Base-by-base conservation (phyloP, 1,140 invertebrate genomes). In the Euschistus heros region DNA sequence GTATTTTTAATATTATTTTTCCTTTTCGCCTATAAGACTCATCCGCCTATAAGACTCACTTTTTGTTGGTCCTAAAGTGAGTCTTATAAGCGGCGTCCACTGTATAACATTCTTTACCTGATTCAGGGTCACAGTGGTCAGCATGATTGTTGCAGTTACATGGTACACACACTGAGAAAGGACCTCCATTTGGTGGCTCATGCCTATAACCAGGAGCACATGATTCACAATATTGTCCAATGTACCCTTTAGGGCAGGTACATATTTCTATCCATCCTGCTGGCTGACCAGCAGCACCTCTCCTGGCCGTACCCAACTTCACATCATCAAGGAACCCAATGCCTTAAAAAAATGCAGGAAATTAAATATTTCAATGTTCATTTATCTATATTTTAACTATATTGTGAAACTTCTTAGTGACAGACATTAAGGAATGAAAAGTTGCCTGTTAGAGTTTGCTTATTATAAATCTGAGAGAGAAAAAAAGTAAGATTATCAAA, bases 141-240 rank as follows among this genome's bases (percentile, higher is more conserved):
- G 95, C 94, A 74, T 99, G 96, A 2, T 86, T 86, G 70, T 98
- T 93, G 74, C 97, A 99, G 70, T 95, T 89, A 75, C 97, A 99
- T 52, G 91, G 89, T 22, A 98, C 88, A 75, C 97, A 99, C 2
- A 84, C 82, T 55, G 92, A 89, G 73, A 96, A 96, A 0, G 92
- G 88, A 14, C 94, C 94, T 10, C 93, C 93, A 68, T 87, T 86
- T 0, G 91, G 84, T 0, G 92, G 90, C 68, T 91, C 88, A 70
- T 97, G 92, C 46, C 93, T 85, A 71, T 86, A 99, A 0, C 94
- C 94, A 0, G 93, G 89, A 0, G 89, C 89, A 74, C 97, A 99
- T 0, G 93, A 94, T 77, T 99, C 96, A 73, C 97, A 99, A 76
- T 92, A 97, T 76, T 98, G 93, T 0, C 96, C 88, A 0, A 91